Conservation (phyloP, 2,113 vertebrate species). For the Chionodraco myersi region DNA sequence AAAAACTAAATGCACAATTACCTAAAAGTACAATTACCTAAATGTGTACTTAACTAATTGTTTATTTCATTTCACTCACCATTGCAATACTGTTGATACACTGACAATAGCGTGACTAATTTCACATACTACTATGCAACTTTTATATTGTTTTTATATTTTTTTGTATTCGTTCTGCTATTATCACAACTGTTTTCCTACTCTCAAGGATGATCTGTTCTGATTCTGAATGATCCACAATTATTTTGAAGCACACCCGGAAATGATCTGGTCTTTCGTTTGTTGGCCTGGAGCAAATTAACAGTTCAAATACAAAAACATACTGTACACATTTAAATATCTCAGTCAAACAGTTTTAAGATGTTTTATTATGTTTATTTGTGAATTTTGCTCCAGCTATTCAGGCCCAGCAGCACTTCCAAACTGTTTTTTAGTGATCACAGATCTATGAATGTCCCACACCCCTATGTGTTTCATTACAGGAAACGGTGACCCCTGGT, state of each 20-base stretch:
- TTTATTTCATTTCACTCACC: not conserved
- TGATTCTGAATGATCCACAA: not conserved
- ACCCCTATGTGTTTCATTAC: not conserved
- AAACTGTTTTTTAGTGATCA: not conserved
- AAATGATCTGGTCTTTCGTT: not conserved
- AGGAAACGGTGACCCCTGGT: not conserved
- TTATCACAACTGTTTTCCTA: not conserved
- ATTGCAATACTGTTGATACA: not conserved
- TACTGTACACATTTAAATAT: not conserved
- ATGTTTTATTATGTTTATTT: slow-evolving; percentile 5
- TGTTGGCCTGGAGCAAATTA: not conserved
- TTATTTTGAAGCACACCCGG: slow-evolving; percentile 46
- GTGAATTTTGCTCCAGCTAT: not conserved
- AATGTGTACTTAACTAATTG: not conserved
- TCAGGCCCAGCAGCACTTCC: too few species aligned
- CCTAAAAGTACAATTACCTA: not conserved
- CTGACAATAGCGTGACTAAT: not conserved
- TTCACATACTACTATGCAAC: not conserved
- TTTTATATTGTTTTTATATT: not conserved
- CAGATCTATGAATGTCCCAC: not conserved
- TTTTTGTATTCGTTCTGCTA: not conserved
- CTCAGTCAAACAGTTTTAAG: not conserved
- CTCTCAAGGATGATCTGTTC: not conserved
- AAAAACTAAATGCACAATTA: too few species aligned
- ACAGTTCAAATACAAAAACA: not conserved